phyloP scores from a whole-genome alignment of 2,113 vertebrate genomes.

The Oenanthe melanoleuca region DNA sequence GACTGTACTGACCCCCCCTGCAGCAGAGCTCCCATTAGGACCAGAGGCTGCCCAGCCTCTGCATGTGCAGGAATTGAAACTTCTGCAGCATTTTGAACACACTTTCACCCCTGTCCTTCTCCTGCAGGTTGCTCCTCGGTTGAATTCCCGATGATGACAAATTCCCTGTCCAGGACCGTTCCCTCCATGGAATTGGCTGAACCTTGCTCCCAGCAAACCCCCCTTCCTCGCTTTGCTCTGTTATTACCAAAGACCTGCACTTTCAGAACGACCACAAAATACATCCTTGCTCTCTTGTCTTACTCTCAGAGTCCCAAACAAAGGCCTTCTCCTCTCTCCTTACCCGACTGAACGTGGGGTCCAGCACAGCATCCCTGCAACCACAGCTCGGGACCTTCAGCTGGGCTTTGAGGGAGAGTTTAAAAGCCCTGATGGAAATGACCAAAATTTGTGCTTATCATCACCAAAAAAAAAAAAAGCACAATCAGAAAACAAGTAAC shows the following conservation, averaged over 20 bases:
- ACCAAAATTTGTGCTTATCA: constrained; percentile 30
- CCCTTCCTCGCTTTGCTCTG: constrained; percentile 38
- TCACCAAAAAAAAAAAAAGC: background rate
- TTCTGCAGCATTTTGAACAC: background rate
- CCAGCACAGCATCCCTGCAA: background rate
- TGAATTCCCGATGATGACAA: constrained; percentile 95
- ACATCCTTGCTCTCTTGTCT: constrained; percentile 36
- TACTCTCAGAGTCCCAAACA: background rate
- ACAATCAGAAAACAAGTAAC: background rate
- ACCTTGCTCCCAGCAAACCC: background rate
- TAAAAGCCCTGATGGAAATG: background rate
- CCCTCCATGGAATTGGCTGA: background rate
- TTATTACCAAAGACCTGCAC: constrained; percentile 82
- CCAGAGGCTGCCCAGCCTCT: background rate
- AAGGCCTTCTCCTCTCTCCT: constrained; percentile 21
- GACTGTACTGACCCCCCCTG: too few species aligned
- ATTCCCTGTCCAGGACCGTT: background rate
- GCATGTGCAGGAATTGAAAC: background rate
- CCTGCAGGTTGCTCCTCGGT: constrained; percentile 89
- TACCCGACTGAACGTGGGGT: background rate
- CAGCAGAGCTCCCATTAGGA: background rate
- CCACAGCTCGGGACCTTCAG: background rate
- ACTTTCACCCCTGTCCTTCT: background rate
- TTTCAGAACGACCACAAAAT: constrained; percentile 72
- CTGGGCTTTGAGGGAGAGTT: background rate